phyloP scores from a whole-genome alignment of 2,797 vertebrate genomes.

The Melanotaenia trifasciata region DNA sequence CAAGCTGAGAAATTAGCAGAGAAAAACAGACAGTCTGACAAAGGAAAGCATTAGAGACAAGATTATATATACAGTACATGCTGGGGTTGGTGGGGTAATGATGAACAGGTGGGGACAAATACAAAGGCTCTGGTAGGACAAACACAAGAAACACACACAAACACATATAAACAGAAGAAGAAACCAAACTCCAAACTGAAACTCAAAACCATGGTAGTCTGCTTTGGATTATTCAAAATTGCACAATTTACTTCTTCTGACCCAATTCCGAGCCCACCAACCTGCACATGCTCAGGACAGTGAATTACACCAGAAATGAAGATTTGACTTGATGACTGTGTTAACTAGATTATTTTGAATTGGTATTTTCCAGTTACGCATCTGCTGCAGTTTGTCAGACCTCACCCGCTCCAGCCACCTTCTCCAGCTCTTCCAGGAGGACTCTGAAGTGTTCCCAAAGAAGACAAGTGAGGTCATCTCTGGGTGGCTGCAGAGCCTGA shows the following conservation, averaged over 20 bases:
- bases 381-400: neutral
- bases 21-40: neutral
- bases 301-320: no score
- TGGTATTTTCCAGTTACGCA: neutral
- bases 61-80: neutral
- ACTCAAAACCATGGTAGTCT: neutral
- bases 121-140: neutral
- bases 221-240: neutral
- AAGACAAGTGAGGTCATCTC: neutral
- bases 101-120: neutral
- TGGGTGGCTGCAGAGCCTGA: no score
- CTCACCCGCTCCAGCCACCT: neutral
- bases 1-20: neutral
- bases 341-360: no score
- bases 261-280: neutral
- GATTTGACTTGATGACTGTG: no score
- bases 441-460: neutral
- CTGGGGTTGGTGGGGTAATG: constrained; percentile 6
- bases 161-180: neutral
- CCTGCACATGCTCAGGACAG: no score
- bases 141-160: neutral
- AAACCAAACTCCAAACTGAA: neutral
- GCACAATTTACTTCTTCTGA: no score
- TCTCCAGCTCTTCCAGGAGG: neutral
- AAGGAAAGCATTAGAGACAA: neutral